Evolutionary conservation across 2,797 vertebrate genomes (phyloP), one percentile per base, ranked within the genome.

Genomic region (Carcharodon carcharias): DNA sequence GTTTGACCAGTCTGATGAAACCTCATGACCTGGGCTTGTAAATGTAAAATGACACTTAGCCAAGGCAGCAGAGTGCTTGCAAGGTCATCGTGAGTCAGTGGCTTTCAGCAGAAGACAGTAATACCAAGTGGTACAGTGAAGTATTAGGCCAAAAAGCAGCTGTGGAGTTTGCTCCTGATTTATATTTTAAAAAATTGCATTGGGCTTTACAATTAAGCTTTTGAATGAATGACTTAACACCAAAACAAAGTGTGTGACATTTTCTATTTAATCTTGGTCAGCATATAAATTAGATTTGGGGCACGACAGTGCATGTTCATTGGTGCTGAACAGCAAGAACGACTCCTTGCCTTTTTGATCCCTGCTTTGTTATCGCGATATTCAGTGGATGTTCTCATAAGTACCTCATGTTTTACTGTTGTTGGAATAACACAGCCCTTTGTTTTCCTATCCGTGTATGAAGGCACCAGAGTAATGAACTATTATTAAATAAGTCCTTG

Each of bases 201-300:
- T 65, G 18, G 6, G 23, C 61, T 40, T 45, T 93, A 21, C 4
- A 23, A 93, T 67, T 45, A 40, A 6, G 21, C 91, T 67, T 45
- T 65, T 54, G 31, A 67, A 56, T 12, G 91, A 92, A 63, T n/a
- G 89, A 63, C 58, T n/a, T 21, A 63, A 63, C 89, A 40, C 12
- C 58, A 63, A 63, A 58, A 14, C 31, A 61, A 18, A 67, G 61
- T 45, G 21, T 63, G 21, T 67, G 91, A 65, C 61, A 93, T 67
- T 93, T 93, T 40, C n/a, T 63, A 93, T 93, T 65, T 65, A 67
- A 31, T n/a, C n/a, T 40, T 93, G 40, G 61, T 65, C 91, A 93
- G 61, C 35, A 23, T 1, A 8, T 63, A 67, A 93, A 67, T 93
- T 93, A 93, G 61, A 93, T 93, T 67, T 40, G 21, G 12, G 45